A percentile compares a stretch with the other conserved stretches of the same genome.
Conservation (phyloP, 2,888 invertebrate species). For the Tenodera sinensis region DNA sequence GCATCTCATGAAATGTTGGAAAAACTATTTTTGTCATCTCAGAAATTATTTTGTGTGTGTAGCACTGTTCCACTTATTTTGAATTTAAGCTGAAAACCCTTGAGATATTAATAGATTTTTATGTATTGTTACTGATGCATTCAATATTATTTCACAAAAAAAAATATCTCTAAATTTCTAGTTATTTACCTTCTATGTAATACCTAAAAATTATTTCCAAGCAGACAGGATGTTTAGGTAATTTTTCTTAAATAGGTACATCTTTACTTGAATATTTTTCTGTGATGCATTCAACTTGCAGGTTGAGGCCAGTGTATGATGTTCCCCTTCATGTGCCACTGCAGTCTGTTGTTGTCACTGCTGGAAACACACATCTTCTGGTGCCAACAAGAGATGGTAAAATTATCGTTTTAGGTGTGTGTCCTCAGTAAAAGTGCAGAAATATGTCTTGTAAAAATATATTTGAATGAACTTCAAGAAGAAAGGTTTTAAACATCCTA, state of each 20-base stretch:
- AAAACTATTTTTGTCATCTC: too few relatives aligned
- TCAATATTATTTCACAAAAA: too few relatives aligned
- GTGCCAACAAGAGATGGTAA: slow-evolving; percentile 57
- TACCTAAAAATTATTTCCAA: background rate
- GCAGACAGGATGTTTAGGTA: background rate
- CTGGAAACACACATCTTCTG: slow-evolving; percentile 55
- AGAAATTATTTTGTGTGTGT: too few relatives aligned
- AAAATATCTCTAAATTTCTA: too few relatives aligned
- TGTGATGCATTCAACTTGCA: slow-evolving; percentile 34
- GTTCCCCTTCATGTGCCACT: slow-evolving; percentile 52
- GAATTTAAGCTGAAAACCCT: too few relatives aligned
- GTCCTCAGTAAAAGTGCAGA: background rate
- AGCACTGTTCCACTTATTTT: too few relatives aligned
- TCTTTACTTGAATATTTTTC: background rate
- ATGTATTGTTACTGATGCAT: too few relatives aligned
- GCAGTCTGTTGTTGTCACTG: slow-evolving; percentile 50
- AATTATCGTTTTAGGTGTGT: slow-evolving; percentile 47
- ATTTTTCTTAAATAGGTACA: background rate
- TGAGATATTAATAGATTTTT: too few relatives aligned
- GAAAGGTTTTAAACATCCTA: background rate
- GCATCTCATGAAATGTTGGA: too few relatives aligned
- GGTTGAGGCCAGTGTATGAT: slow-evolving; percentile 50
- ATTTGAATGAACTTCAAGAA: background rate
- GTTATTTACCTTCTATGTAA: too few relatives aligned
- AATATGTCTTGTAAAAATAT: background rate